Percentiles rank a stretch among this genome's conserved stretches.
These are phyloP conservation scores for Muscidifurax raptorellus DNA, from an alignment of 1,140 invertebrate species.

Conservation along the genomic window DNA sequence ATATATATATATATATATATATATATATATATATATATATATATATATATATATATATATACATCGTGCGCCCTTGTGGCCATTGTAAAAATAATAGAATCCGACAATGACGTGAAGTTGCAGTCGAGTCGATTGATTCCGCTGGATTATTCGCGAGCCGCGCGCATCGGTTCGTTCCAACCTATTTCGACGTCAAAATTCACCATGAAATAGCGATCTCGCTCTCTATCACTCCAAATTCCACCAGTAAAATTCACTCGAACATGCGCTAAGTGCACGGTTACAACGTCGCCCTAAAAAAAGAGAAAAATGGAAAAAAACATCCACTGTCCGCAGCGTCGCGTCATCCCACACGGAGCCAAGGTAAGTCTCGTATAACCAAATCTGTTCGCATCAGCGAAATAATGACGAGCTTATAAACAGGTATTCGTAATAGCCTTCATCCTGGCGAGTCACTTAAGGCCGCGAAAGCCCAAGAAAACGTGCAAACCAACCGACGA, in stretches of 20 bases:
- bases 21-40: too few species aligned
- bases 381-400: neutral
- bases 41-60: too few species aligned
- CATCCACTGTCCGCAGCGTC: neutral
- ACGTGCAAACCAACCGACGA: neutral
- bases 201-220: neutral
- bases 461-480: neutral
- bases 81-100: neutral
- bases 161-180: neutral
- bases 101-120: neutral
- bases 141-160: neutral
- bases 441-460: neutral
- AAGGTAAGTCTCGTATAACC: neutral
- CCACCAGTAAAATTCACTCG: neutral
- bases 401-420: neutral
- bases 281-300: neutral
- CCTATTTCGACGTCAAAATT: neutral
- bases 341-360: neutral
- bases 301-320: neutral
- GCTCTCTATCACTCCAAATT: neutral
- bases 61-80: too few species aligned
- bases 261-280: neutral
- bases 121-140: neutral
- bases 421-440: constrained; percentile 10
- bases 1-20: too few species aligned